Evolutionary conservation across 2,888 invertebrate genomes (phyloP), one percentile per base, ranked within the genome.

Genomic region (Subacronicta megacephala): DNA sequence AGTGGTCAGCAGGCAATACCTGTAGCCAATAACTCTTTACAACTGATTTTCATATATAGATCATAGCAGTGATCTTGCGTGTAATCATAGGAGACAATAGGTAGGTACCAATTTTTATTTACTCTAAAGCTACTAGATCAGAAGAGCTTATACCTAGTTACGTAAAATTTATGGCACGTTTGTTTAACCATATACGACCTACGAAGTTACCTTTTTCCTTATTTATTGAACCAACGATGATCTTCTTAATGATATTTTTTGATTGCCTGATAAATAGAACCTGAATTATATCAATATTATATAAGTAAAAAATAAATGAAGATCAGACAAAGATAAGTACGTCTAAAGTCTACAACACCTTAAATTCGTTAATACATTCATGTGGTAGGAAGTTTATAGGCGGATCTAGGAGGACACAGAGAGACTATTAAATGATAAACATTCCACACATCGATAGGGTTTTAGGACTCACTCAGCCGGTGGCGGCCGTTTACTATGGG

Each of bases 381-480:
- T 70, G 53, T 74, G 80, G 72, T 67, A 77, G 81, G 80, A 82
- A 74, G 72, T 64, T 68, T 78, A 74, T 71, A 80, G 79, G 81
- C 58, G 61, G 77, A 70, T 70, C 54, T 67, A 72, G 75, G 78
- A 72, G 75, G 69, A 71, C 70, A 77, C 72, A 79, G 63, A 81
- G 78, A 81, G 77, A 83, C 88, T 90, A 90, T 83, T 59, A 74
- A 63, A 77, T 73, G 52, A 76, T 81, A 83, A 88, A 87, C 93
- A 93, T 93, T 92, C 93, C 93, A 93, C 90, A 90, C 92, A 92
- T 91, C 88, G 89, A 92, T 83, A 90, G 83, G 90, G 89, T 72
- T 77, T 75, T 78, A 85, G 90, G 88, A 93, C 94, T 93, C 94
- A 94, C 94, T 89, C 89, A 90, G 92, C 90, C 90, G 85, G 75